phyloP scores from a whole-genome alignment of 2,113 vertebrate genomes.

The Gobius niger region DNA sequence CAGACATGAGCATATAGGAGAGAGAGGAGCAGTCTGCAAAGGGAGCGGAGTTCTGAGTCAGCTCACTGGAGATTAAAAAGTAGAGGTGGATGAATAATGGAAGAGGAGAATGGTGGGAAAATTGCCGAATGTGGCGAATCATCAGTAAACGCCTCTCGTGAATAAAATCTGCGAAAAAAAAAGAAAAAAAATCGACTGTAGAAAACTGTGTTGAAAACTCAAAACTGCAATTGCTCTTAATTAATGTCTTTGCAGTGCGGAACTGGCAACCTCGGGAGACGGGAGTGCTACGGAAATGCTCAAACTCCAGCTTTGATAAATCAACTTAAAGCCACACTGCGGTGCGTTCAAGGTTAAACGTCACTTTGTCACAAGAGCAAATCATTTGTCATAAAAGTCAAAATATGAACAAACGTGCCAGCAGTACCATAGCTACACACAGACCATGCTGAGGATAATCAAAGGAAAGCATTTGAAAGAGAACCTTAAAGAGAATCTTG shows the following conservation, averaged over 20 bases:
- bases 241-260: conserved; percentile 55
- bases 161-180: conserved; percentile 69
- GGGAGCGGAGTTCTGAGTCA: conserved; percentile 80
- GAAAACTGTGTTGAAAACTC: conserved; percentile 54
- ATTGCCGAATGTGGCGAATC: conserved; percentile 77
- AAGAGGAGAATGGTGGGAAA: conserved; percentile 76
- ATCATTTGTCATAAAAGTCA: too few species aligned
- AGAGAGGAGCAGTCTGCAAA: conserved; percentile 74
- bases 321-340: too few species aligned
- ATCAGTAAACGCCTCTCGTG: conserved; percentile 76
- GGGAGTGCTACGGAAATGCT: too few species aligned
- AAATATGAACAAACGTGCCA: too few species aligned
- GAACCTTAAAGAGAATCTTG: too few species aligned
- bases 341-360: too few species aligned
- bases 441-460: too few species aligned
- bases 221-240: conserved; percentile 68
- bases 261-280: conserved; percentile 10
- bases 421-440: too few species aligned
- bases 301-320: too few species aligned
- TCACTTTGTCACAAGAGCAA: too few species aligned
- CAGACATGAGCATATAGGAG: conserved; percentile 71
- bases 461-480: too few species aligned
- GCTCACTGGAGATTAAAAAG: conserved; percentile 82
- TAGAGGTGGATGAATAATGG: conserved; percentile 80
- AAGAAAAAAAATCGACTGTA: conserved; percentile 65